Conservation (phyloP, 2,113 vertebrate genomes). For the Oriolus oriolus region DNA sequence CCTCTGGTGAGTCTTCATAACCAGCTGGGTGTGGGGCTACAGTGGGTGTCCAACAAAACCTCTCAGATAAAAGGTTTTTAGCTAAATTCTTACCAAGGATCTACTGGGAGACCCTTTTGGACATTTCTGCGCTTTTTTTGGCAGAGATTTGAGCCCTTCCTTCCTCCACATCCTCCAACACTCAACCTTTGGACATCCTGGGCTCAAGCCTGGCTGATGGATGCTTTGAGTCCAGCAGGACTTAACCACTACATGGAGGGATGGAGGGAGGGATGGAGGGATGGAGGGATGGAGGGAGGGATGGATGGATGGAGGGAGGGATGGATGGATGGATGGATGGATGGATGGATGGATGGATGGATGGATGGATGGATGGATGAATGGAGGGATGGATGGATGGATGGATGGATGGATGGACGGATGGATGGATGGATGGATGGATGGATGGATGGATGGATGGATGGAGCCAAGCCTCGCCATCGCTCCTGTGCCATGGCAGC, state of each 20-base stretch:
- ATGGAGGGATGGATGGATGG: fast-evolving
- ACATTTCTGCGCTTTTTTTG: not conserved
- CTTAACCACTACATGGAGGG: fast-evolving
- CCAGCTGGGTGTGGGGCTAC: not conserved
- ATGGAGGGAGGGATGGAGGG: fast-evolving
- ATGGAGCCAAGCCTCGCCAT: not conserved
- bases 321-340: not conserved
- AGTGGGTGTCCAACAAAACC: not conserved
- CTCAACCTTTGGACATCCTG: not conserved
- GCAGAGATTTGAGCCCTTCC: not conserved
- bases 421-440: fast-evolving
- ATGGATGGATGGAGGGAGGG: not conserved
- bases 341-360: not conserved
- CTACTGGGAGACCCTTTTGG: not conserved
- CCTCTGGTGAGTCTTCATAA: not conserved
- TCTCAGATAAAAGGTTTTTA: not conserved
- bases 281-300: not conserved
- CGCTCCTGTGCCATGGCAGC: fast-evolving
- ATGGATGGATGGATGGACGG: not conserved
- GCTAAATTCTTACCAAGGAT: not conserved
- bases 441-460: not conserved
- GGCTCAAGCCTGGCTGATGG: not conserved
- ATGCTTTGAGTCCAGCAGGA: not conserved
- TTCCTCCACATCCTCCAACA: not conserved
- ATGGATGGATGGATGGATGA: not conserved